These are phyloP conservation scores for Heliconius sara DNA, from an alignment of 2,888 invertebrate genomes.

Conservation along the genomic window DNA sequence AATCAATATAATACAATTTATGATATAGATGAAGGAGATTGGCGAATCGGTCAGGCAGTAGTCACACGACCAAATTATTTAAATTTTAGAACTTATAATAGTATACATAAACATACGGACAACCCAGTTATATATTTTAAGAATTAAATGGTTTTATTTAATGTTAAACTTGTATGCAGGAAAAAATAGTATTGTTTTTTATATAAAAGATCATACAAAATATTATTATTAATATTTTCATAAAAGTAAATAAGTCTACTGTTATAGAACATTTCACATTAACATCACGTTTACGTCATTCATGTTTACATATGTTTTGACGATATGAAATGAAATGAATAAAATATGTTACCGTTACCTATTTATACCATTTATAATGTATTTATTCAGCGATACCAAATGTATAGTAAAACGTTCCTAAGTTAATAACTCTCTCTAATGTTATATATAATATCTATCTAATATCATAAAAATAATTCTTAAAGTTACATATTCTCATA, in stretches of 20 bases:
- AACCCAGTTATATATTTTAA: constrained; percentile 19
- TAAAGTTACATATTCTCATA: not conserved
- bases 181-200: not conserved
- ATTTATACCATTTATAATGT: not conserved
- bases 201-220: not conserved
- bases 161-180: not conserved
- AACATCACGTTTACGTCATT: not conserved
- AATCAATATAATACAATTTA: constrained; percentile 11
- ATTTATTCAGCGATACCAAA: constrained; percentile 10
- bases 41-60: constrained; percentile 34
- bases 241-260: not conserved
- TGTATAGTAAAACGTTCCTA: constrained; percentile 14
- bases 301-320: too few relatives aligned
- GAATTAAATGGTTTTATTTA: not conserved
- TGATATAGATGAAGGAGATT: constrained; percentile 34
- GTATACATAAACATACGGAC: not conserved
- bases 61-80: constrained; percentile 13
- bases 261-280: not conserved
- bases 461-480: not conserved
- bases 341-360: not conserved
- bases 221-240: not conserved
- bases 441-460: not conserved
- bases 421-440: not conserved
- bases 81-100: not conserved
- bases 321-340: not conserved